A percentile compares a stretch with the other conserved stretches of the same genome.
Conservation (phyloP, 2,888 invertebrate genomes). For the Rotaria macrura region DNA sequence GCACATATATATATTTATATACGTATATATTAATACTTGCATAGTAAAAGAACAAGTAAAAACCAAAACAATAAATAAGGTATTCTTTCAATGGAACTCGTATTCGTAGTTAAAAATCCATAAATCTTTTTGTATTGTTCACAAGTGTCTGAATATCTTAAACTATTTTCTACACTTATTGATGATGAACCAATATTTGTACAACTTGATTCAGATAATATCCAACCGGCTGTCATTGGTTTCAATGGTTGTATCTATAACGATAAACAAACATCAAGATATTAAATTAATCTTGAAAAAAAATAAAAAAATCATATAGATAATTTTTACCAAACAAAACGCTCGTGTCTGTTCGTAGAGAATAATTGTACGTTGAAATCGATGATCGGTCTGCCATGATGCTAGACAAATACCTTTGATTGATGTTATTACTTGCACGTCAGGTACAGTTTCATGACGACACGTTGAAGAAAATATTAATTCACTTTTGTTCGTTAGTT, state of each 20-base stretch:
- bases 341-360: neutral
- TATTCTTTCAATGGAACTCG: neutral
- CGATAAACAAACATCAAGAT: neutral
- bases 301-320: neutral
- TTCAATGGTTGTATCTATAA: neutral
- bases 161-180: slow-evolving; percentile 9
- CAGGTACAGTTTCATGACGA: slow-evolving; percentile 3
- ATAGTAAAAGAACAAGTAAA: neutral
- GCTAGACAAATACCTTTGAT: slow-evolving; percentile 13
- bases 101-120: neutral
- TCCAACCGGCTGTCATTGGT: neutral
- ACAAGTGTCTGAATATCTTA: neutral
- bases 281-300: neutral
- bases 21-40: neutral
- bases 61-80: neutral
- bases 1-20: neutral
- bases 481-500: neutral
- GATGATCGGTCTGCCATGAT: neutral
- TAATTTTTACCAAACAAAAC: neutral
- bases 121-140: neutral
- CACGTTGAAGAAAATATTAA: neutral
- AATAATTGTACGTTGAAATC: neutral
- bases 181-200: neutral
- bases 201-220: neutral
- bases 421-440: neutral